Evolutionary conservation across 2,797 vertebrate species (phyloP).

Genomic region (Clangula hyemalis): DNA sequence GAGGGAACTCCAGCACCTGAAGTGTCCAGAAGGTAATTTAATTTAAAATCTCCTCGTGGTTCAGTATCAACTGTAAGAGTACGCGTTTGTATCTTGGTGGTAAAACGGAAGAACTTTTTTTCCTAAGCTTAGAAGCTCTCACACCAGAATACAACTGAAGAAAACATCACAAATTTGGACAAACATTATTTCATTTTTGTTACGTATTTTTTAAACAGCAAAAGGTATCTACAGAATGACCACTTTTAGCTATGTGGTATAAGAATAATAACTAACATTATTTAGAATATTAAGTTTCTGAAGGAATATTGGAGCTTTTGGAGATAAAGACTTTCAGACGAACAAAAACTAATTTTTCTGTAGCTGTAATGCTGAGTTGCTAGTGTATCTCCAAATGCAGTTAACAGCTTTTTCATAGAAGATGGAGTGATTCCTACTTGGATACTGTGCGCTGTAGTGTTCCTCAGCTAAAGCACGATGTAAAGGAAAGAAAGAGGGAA

Average conservation of each 20-base stretch:
- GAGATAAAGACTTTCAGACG: background rate
- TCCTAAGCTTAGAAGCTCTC: background rate
- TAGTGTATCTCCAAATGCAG: background rate
- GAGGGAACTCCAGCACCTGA: slow-evolving; percentile 10
- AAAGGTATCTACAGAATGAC: background rate
- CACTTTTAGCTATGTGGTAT: background rate
- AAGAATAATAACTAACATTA: background rate
- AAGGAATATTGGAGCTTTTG: background rate
- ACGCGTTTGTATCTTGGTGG: background rate
- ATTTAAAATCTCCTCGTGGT: slow-evolving; percentile 11
- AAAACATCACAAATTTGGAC: background rate
- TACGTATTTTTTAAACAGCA: background rate
- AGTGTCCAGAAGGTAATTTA: slow-evolving; percentile 26
- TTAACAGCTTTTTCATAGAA: background rate
- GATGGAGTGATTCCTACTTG: background rate
- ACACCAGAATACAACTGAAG: background rate
- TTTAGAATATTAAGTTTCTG: background rate
- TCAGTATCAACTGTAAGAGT: background rate
- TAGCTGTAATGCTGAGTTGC: background rate
- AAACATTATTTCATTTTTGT: background rate
- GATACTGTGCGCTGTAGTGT: background rate
- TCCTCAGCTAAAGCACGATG: background rate
- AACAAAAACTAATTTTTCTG: background rate
- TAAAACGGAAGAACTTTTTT: background rate
- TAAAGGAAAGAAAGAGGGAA: background rate